phyloP scores from a whole-genome alignment of 2,113 vertebrate species.

The Heptranchias perlo region DNA sequence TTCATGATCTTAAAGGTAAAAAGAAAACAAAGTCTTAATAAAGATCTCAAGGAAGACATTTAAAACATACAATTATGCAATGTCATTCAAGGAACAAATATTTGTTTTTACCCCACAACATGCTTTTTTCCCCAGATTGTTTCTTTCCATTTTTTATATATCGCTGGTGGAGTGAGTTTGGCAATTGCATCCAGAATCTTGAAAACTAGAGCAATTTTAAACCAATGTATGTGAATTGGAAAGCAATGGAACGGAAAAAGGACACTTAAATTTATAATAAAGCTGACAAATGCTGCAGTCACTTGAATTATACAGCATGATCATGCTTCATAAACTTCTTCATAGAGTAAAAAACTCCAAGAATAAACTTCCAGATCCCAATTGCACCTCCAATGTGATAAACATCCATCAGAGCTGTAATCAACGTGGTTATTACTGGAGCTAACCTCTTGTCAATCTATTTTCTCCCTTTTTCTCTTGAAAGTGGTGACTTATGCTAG shows the following conservation, averaged over 20 bases:
- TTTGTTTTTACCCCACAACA: neutral
- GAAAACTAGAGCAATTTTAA: neutral
- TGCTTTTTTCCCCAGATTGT: neutral
- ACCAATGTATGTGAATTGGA: neutral
- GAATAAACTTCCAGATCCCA: neutral
- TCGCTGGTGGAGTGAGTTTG: neutral
- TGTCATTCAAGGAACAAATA: neutral
- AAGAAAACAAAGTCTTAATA: neutral
- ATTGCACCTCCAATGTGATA: neutral
- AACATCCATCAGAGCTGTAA: neutral
- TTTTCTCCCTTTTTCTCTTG: neutral
- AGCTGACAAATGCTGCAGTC: neutral
- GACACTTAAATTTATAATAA: neutral
- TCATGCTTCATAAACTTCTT: neutral
- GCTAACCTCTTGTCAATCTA: neutral
- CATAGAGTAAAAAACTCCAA: neutral
- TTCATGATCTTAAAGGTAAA: neutral
- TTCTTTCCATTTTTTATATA: neutral
- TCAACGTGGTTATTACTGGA: neutral
- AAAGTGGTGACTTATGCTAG: neutral
- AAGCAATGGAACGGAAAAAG: conserved; percentile 1
- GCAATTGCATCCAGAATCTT: neutral
- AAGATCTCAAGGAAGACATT: neutral
- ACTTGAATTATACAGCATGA: neutral
- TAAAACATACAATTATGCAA: neutral